Evolutionary conservation across 2,797 vertebrate species (phyloP).

Genomic region (Hydrolagus colliei): DNA sequence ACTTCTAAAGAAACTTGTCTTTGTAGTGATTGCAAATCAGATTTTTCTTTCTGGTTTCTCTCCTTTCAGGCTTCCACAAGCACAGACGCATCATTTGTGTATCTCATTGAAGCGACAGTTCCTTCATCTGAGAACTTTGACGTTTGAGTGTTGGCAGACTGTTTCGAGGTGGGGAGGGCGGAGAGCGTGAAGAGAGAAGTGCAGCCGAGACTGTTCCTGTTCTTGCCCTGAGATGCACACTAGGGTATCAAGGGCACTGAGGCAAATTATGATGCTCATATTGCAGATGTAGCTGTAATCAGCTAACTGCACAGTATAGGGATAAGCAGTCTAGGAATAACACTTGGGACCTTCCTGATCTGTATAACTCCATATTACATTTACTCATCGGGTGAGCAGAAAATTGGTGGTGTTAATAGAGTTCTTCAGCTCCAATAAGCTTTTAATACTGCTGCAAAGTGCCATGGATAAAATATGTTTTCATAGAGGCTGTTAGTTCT

Average conservation of each 20-base stretch:
- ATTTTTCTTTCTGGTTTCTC: background rate
- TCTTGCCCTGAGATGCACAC: too few species aligned
- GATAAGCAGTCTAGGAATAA: background rate
- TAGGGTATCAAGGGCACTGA: background rate
- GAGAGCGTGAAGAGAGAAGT: background rate
- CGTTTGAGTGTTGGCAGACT: background rate
- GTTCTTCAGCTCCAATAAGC: background rate
- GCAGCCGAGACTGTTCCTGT: background rate
- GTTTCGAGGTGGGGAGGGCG: background rate
- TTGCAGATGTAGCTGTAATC: too few species aligned
- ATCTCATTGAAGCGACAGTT: background rate
- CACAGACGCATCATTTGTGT: background rate
- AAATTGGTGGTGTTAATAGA: background rate
- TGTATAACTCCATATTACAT: background rate
- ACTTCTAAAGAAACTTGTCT: too few species aligned
- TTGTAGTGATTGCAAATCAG: background rate
- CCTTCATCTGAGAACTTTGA: background rate
- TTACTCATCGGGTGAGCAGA: background rate
- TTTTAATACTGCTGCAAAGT: background rate
- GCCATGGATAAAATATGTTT: too few species aligned
- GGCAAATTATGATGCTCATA: background rate
- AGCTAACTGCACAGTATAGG: too few species aligned
- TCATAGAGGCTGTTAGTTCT: too few species aligned
- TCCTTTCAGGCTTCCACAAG: too few species aligned
- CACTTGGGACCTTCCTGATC: background rate